Evolutionary conservation across 2,888 invertebrate species (phyloP), one percentile per base, ranked within the genome.

Genomic region (Achlya flavicornis): DNA sequence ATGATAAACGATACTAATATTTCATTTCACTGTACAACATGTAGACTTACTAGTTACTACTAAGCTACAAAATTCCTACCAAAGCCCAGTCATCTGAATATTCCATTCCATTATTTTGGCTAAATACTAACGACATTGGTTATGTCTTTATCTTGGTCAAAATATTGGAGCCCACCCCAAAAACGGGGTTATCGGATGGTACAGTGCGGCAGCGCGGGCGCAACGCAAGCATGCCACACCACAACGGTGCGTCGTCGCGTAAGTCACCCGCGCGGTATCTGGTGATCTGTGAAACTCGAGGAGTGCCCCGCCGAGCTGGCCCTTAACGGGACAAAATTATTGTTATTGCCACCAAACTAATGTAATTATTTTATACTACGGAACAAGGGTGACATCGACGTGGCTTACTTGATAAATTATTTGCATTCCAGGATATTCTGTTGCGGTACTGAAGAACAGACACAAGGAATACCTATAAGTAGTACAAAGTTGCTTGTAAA

Each of bases 291-390:
- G 92, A 89, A 91, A 86, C 82, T 71, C 71, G 81, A 85, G 46
- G 84, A 80, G 80, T 80, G 81, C 84, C 83, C 80, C 84, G 81
- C 76, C 79, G 78, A 73, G 75, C 75, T 46, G 46, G 46, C 76
- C 74, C 73, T 72, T 78, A 75, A 79, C 81, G 80, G 79, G 80
- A 79, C 78, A 84, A 91, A 53, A 87, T 89, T 92, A 92, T 91
- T 91, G 91, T 91, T 92, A 92, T 91, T 88, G 91, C 91, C 86
- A 84, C 86, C 86, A 89, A 88, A 92, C 86, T 90, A 88, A 91
- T 89, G 91, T 92, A 91, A 92, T 93, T 92, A 92, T 92, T 89
- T 91, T 87, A 88, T 84, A 76, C 81, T 77, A 67, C 62, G 38
- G 81, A 78, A 83, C 77, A 82, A 71, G 64, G n/a, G 64, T 81